Conservation (phyloP, 2,888 invertebrate genomes). For the Tinea semifulvella region DNA sequence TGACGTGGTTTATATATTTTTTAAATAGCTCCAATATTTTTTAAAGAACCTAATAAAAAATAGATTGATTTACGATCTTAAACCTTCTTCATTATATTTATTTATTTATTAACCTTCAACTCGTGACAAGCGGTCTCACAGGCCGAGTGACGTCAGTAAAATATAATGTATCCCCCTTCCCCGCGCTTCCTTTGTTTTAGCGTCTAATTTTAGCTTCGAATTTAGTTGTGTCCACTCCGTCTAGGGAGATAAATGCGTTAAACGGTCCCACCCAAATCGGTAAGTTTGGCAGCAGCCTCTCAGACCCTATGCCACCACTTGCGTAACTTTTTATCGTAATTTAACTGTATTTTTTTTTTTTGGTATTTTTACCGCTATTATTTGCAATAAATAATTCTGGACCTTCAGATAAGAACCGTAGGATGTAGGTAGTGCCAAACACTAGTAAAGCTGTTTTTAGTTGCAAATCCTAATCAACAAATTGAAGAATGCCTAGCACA, state of each 20-base stretch:
- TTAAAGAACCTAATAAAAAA: too few species aligned
- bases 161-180: slow-evolving; percentile 14
- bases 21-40: too few species aligned
- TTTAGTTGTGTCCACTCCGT: slow-evolving; percentile 13
- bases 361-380: slow-evolving; percentile 11
- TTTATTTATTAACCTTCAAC: slow-evolving; percentile 17
- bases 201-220: slow-evolving; percentile 15
- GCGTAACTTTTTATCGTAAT: slow-evolving; percentile 16
- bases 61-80: too few species aligned
- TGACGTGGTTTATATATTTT: too few species aligned
- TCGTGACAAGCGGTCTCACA: slow-evolving; percentile 16
- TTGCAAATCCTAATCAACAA: neutral
- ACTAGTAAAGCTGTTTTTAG: slow-evolving; percentile 12
- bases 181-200: slow-evolving; percentile 13
- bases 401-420: slow-evolving; percentile 15
- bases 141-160: slow-evolving; percentile 14
- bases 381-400: slow-evolving; percentile 14
- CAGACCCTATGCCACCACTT: slow-evolving; percentile 16
- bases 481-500: slow-evolving; percentile 10
- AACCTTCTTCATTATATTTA: too few species aligned
- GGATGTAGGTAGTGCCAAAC: slow-evolving; percentile 10
- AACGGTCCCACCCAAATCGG: neutral
- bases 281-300: slow-evolving; percentile 15
- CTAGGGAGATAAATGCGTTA: slow-evolving; percentile 12
- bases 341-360: slow-evolving; percentile 14